Conservation (phyloP, 1,140 invertebrate genomes). For the Eriocheir sinensis region DNA sequence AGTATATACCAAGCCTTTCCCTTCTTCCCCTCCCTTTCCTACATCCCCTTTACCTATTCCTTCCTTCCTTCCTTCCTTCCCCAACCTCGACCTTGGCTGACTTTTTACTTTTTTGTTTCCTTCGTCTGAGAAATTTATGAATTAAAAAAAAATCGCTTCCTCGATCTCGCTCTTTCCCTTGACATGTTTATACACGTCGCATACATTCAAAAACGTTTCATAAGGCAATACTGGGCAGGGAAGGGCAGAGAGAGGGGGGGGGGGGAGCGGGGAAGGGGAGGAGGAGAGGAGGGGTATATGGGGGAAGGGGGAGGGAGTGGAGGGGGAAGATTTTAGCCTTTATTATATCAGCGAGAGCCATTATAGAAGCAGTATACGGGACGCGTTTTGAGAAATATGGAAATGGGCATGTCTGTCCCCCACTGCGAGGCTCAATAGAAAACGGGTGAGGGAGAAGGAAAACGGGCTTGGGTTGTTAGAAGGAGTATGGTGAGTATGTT, state of each 20-base stretch:
- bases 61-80: background rate
- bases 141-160: background rate
- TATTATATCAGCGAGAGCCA: background rate
- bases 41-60: background rate
- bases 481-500: background rate
- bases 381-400: background rate
- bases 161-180: background rate
- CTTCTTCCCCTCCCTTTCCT: background rate
- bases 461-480: background rate
- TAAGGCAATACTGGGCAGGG: too few relatives aligned
- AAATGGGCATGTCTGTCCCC: background rate
- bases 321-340: background rate
- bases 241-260: background rate
- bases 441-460: background rate
- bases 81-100: too few relatives aligned
- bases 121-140: background rate
- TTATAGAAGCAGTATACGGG: constrained; percentile 22
- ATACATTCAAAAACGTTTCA: background rate
- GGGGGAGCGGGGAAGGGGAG: background rate
- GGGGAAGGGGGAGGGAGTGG: background rate
- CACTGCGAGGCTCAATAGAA: background rate
- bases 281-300: background rate
- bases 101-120: too few relatives aligned
- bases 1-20: too few relatives aligned
- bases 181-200: background rate